Evolutionary conservation across 2,888 invertebrate genomes (phyloP), one percentile per base, ranked within the genome.

Genomic region (Thereva nobilitata): DNA sequence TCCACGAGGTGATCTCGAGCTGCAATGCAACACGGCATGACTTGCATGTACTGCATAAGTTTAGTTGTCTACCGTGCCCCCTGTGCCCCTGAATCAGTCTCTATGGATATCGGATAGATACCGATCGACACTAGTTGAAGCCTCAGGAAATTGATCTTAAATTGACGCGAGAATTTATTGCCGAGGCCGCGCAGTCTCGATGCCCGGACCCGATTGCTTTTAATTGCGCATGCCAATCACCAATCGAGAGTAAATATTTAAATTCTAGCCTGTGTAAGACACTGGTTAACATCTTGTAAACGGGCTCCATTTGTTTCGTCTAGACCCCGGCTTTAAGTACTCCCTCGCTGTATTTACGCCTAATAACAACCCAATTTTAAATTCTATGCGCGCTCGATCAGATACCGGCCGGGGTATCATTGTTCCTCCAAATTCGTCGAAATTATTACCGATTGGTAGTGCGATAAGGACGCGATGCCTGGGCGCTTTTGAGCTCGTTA

Each of bases 91-190:
- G 52, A 23, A 35, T 52, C 9, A 38, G 38, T 54, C 10, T 42
- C 7, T 42, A 4, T 42, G 9, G 2, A 54, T 23, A 9, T 54
- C 5, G 23, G 23, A 10, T 7, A 8, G 23, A 55, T 40, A 55
- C 35, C 68, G 70, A 69, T 68, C 70, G 70, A 68, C 70, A 68
- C 68, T 70, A 68, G 70, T 66, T 68, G 70, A 70, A 64, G 67
- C 70, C 70, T 66, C 70, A 64, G 70, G 71, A 71, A 71, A 69
- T 71, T 71, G 71, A 71, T 71, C 70, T 68, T 70, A 71, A 71
- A 70, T 71, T 70, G 71, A 71, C 71, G 70, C 69, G 71, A 69
- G 70, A 71, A 70, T 71, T 71, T 70, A 71, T 70, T 67, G 67
- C 67, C 67, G 68, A 67, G 67, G 68, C 63, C 70, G 68, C 66